A percentile compares a stretch with the other conserved stretches of the same genome.
phyloP scores from a whole-genome alignment of 2,888 invertebrate genomes.

The Scaptomyza caliginosa region DNA sequence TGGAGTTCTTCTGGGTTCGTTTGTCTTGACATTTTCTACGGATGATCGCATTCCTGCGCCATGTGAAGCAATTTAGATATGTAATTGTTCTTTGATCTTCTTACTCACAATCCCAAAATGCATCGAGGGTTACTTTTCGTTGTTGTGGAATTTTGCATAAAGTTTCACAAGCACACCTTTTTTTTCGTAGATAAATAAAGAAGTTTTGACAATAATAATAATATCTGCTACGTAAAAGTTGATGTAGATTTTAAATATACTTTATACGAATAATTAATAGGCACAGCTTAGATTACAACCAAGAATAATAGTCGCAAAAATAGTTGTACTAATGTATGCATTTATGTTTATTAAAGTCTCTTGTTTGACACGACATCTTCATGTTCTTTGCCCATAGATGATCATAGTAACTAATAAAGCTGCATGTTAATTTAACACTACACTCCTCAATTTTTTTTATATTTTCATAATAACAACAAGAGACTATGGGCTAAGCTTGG shows the following conservation, averaged over 20 bases:
- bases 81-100: conserved; percentile 4
- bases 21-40: conserved; percentile 60
- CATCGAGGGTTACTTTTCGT: background rate
- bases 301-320: background rate
- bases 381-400: background rate
- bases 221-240: too few relatives aligned
- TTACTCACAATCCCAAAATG: background rate
- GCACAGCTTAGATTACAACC: background rate
- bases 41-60: conserved; percentile 34
- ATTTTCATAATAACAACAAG: background rate
- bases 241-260: too few relatives aligned
- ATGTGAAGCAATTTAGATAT: conserved; percentile 13
- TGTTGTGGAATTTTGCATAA: background rate
- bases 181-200: background rate
- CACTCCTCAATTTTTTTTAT: background rate
- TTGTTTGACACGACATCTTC: conserved; percentile 4
- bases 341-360: background rate
- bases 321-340: background rate
- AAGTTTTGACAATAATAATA: too few relatives aligned
- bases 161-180: background rate
- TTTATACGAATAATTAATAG: background rate
- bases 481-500: background rate
- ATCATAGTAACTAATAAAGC: background rate
- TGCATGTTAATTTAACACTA: background rate
- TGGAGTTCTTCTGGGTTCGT: conserved; percentile 43